These are phyloP conservation scores for Harmothoe impar DNA, from an alignment of 2,888 invertebrate genomes.

Conservation along the genomic window DNA sequence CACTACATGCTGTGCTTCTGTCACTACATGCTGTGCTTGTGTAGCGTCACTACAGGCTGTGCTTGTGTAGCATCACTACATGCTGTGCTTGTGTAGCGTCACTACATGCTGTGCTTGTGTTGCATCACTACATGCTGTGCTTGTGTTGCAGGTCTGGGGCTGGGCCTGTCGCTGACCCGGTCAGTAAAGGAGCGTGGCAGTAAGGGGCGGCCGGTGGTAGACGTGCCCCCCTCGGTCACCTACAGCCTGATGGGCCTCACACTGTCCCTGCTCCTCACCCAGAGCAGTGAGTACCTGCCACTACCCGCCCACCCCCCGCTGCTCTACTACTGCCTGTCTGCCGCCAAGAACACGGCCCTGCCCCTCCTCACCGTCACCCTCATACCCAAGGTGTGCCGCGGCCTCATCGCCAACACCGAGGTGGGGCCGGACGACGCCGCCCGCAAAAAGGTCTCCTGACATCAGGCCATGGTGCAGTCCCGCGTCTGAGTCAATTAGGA, in stretches of 20 bases:
- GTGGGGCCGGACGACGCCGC: not conserved
- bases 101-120: no score
- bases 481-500: conserved; percentile 27
- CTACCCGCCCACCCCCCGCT: conserved; percentile 42
- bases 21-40: no score
- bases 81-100: no score
- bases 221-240: not conserved
- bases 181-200: not conserved
- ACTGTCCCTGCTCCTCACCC: conserved; percentile 60
- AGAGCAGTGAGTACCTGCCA: conserved; percentile 52
- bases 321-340: conserved; percentile 44
- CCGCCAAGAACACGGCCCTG: conserved; percentile 1
- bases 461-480: conserved; percentile 58
- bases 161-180: not conserved
- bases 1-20: no score
- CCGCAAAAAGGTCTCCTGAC: conserved; percentile 48
- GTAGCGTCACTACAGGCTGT: no score
- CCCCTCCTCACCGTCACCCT: conserved; percentile 6
- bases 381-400: conserved; percentile 50
- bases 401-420: conserved; percentile 51
- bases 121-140: no score
- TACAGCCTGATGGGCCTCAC: conserved; percentile 50
- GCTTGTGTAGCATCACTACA: no score
- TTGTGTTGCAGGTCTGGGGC: conserved; percentile 12
- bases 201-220: not conserved